These are phyloP conservation scores for Coccyzus lansbergi DNA, from an alignment of 2,797 vertebrate genomes.

Conservation along the genomic window DNA sequence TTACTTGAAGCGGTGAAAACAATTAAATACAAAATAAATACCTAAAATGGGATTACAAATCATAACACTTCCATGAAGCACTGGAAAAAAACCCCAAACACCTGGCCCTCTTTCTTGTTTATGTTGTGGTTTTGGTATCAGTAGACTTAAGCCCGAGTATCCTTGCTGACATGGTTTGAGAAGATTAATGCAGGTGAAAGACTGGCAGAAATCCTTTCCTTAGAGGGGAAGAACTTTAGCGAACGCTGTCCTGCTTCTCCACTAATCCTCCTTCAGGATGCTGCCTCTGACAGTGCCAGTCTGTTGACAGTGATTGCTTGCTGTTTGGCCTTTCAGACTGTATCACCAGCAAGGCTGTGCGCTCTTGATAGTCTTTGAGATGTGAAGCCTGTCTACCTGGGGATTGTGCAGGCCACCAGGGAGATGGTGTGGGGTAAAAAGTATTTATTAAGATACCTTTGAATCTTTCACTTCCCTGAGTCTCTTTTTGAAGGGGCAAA, in stretches of 20 bases:
- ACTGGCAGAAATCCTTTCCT: background rate
- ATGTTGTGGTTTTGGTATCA: background rate
- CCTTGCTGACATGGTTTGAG: background rate
- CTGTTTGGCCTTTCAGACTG: background rate
- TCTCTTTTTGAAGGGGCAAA: background rate
- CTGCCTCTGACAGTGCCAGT: background rate
- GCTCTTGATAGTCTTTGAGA: background rate
- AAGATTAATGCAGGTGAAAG: background rate
- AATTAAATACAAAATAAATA: background rate
- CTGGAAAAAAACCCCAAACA: background rate
- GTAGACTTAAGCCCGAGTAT: background rate
- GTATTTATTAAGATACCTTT: background rate
- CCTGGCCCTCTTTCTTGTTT: background rate
- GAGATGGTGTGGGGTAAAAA: background rate
- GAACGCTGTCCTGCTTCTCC: background rate
- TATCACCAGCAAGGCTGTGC: background rate
- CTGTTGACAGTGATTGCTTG: rapidly evolving
- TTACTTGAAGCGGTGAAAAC: background rate
- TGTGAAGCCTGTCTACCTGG: background rate
- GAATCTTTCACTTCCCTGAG: background rate
- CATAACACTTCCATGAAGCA: background rate
- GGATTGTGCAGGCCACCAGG: background rate
- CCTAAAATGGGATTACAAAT: background rate
- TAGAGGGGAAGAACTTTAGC: background rate
- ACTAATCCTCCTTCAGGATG: background rate